Conservation (phyloP, 1,140 invertebrate genomes). For the Cydia amplana region DNA sequence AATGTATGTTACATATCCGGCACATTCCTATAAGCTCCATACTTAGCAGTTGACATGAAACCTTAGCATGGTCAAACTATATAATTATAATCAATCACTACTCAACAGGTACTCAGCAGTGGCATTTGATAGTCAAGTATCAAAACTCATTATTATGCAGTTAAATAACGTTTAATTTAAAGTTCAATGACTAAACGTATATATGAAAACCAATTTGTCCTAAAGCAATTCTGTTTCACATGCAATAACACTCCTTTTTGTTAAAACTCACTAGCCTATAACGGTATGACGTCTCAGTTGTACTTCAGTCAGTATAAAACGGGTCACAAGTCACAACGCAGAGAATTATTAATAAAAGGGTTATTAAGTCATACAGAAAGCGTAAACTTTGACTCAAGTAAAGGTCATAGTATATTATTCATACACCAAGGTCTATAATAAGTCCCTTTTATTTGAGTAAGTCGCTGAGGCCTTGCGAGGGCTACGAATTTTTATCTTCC, state of each 20-base stretch:
- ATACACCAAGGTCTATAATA: neutral
- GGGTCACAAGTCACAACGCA: neutral
- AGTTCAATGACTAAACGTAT: neutral
- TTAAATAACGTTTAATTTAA: slow-evolving; percentile 20
- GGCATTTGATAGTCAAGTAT: neutral
- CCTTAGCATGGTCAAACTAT: too few relatives aligned
- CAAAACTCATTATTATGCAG: neutral
- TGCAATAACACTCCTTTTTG: too few relatives aligned
- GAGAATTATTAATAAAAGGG: neutral
- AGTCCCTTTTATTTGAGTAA: neutral
- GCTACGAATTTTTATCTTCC: too few relatives aligned
- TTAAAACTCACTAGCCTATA: too few relatives aligned
- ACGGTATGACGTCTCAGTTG: neutral
- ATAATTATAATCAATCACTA: too few relatives aligned
- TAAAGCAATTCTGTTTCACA: too few relatives aligned
- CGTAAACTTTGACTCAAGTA: neutral
- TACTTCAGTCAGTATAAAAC: slow-evolving; percentile 1
- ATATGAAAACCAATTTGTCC: neutral
- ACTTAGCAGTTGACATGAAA: too few relatives aligned
- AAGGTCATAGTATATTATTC: neutral
- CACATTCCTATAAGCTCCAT: too few relatives aligned
- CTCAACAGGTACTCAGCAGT: neutral
- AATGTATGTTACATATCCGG: too few relatives aligned
- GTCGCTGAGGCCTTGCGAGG: neutral
- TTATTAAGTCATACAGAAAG: neutral